Conservation (phyloP, 2,888 invertebrate species). For the Listrodromus nycthemerus region DNA sequence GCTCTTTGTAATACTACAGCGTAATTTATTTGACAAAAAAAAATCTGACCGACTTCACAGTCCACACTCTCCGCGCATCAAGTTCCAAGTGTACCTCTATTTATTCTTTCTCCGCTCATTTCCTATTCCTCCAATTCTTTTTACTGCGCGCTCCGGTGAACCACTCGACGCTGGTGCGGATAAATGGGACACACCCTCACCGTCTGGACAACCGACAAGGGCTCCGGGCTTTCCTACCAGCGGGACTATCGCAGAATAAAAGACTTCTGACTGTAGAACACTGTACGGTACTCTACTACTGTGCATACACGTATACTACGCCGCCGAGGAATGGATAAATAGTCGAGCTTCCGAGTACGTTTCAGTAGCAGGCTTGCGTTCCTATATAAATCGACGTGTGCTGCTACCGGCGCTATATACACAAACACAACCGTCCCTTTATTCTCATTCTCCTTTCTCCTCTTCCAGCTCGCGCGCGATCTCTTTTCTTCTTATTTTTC, state of each 20-base stretch:
- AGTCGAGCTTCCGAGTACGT: conserved; percentile 71
- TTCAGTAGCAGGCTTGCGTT: conserved; percentile 60
- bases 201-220: conserved; percentile 65
- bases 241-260: conserved; percentile 57
- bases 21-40: background rate
- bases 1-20: too few species aligned
- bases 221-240: conserved; percentile 56
- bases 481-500: conserved; percentile 62
- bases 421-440: conserved; percentile 39
- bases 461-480: conserved; percentile 46
- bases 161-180: conserved; percentile 64
- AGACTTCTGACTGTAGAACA: conserved; percentile 51
- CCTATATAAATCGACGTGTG: conserved; percentile 52
- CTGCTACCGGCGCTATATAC: conserved; percentile 29
- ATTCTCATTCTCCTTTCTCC: conserved; percentile 48
- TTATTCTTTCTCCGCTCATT: conserved; percentile 56
- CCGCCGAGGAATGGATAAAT: conserved; percentile 53
- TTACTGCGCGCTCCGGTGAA: conserved; percentile 55
- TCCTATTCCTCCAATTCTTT: conserved; percentile 56
- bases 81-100: conserved; percentile 22
- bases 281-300: conserved; percentile 26
- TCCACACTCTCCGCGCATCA: conserved; percentile 33
- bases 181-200: conserved; percentile 70
- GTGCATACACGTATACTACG: conserved; percentile 24
- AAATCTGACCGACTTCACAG: conserved; percentile 18